Evolutionary conservation across 2,113 vertebrate species (phyloP).

Genomic region (Muntiacus muntjak): DNA sequence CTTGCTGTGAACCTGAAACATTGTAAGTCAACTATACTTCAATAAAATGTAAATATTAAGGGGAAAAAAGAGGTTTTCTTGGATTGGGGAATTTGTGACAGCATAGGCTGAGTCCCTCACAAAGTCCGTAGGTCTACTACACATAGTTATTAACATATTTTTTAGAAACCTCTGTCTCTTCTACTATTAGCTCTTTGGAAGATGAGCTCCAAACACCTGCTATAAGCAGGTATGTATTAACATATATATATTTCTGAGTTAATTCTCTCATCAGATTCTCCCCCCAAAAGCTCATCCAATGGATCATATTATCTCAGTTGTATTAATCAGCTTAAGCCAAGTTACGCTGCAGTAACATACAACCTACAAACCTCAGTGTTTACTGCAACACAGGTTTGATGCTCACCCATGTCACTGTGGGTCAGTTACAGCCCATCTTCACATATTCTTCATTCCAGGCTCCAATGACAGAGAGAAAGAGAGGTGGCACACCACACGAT

Average conservation of each 20-base stretch:
- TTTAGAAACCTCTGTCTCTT: background rate
- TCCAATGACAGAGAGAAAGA: background rate
- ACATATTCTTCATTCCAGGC: background rate
- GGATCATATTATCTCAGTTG: background rate
- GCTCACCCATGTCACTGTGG: background rate
- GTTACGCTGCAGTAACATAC: background rate
- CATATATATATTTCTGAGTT: background rate
- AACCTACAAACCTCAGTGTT: background rate
- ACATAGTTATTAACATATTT: background rate
- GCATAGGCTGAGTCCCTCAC: background rate
- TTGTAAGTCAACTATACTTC: background rate
- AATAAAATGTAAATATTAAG: background rate
- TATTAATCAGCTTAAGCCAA: background rate
- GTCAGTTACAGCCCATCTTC: background rate
- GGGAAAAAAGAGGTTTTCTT: background rate
- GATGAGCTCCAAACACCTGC: background rate
- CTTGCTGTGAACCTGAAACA: background rate
- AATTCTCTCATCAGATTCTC: background rate
- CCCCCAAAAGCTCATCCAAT: background rate
- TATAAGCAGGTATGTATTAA: background rate
- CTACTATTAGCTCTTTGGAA: background rate
- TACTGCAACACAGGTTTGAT: background rate
- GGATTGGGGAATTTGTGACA: background rate
- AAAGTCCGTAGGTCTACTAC: background rate
- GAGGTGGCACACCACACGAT: background rate